A percentile compares a stretch with the other conserved stretches of the same genome.
These are phyloP conservation scores for Limnephilus marmoratus DNA, from an alignment of 2,888 invertebrate species.

Conservation along the genomic window DNA sequence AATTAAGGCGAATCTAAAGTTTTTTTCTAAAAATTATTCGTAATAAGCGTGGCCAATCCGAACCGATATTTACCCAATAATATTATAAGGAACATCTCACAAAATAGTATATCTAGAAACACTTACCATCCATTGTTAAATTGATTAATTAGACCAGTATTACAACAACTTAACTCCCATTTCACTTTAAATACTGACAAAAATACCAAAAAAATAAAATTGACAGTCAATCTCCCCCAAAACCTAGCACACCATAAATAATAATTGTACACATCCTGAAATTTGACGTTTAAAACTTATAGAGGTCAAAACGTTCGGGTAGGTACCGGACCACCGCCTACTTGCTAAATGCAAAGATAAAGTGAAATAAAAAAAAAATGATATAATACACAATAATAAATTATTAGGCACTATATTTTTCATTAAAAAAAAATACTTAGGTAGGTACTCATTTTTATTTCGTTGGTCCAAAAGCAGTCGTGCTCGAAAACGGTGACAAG, in stretches of 20 bases:
- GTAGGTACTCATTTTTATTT: no score
- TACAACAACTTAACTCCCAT: not conserved
- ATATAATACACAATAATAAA: no score
- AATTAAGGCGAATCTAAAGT: no score
- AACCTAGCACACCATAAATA: not conserved
- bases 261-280: slow-evolving; percentile 16
- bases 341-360: not conserved
- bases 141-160: not conserved
- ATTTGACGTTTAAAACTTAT: slow-evolving; percentile 20
- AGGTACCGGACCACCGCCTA: not conserved
- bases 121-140: slow-evolving; percentile 44
- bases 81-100: not conserved
- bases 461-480: no score
- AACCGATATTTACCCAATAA: no score
- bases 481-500: no score
- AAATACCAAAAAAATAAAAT: slow-evolving; percentile 27
- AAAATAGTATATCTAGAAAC: not conserved
- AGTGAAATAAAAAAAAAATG: not conserved
- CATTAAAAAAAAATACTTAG: no score
- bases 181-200: slow-evolving; percentile 6
- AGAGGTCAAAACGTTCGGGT: not conserved
- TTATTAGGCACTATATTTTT: no score
- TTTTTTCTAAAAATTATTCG: no score
- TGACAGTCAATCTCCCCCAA: slow-evolving; percentile 3
- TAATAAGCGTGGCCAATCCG: no score